Evolutionary conservation across 2,797 vertebrate genomes (phyloP).

Genomic region (Enteromius unitaeniatus): DNA sequence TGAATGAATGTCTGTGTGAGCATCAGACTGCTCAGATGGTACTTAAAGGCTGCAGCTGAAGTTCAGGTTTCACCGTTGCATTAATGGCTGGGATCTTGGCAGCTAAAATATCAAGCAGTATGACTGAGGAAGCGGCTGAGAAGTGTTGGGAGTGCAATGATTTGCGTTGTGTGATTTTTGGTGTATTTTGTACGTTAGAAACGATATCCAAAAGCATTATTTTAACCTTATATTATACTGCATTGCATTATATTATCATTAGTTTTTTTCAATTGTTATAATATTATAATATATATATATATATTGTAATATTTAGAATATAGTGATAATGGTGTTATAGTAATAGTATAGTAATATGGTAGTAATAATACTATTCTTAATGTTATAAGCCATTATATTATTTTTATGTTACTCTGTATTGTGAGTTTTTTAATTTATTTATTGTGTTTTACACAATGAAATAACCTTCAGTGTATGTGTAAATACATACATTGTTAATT

Average conservation of each 20-base stretch:
- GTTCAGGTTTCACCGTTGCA: constrained; percentile 63
- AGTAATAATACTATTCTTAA: not conserved
- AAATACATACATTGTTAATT: too few relatives aligned
- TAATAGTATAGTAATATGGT: not conserved
- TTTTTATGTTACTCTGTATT: not conserved
- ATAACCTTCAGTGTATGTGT: not conserved
- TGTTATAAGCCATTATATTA: not conserved
- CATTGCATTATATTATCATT: not conserved
- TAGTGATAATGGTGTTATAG: too few relatives aligned
- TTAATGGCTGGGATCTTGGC: constrained; percentile 52
- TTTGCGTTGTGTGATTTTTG: not conserved
- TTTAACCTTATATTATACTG: not conserved
- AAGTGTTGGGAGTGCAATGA: not conserved
- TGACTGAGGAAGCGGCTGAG: not conserved
- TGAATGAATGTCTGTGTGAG: constrained; percentile 29
- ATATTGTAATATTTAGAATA: not conserved
- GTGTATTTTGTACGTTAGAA: not conserved
- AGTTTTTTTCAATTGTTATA: not conserved
- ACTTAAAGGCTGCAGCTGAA: constrained; percentile 56
- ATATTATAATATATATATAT: not conserved
- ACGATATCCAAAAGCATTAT: not conserved
- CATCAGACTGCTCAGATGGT: constrained; percentile 10
- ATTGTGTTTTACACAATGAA: not conserved
- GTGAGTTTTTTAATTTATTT: not conserved
- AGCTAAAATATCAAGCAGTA: constrained; percentile 26